Evolutionary conservation across 2,797 vertebrate species (phyloP).

Genomic region (Rhincodon typus): DNA sequence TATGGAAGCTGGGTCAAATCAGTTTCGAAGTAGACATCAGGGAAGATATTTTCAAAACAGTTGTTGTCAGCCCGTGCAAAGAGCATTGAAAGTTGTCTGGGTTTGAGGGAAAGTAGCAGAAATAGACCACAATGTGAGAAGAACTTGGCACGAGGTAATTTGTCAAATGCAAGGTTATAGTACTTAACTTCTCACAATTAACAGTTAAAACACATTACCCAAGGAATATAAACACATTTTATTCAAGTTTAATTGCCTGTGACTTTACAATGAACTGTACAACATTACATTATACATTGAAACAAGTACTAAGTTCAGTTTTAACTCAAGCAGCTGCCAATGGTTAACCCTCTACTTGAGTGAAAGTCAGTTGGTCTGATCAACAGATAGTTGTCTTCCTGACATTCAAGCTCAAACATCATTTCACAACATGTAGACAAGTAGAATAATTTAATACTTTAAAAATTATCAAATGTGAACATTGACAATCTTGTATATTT

Average conservation of each 20-base stretch:
- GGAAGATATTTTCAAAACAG: too few species aligned
- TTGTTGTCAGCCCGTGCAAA: too few species aligned
- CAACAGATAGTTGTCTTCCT: constrained; percentile 5
- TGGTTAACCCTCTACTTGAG: not conserved
- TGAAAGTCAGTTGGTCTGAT: not conserved
- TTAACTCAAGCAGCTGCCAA: not conserved
- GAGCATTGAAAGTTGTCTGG: too few species aligned
- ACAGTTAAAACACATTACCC: not conserved
- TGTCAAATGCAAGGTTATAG: too few species aligned
- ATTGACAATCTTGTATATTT: too few species aligned
- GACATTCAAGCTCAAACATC: not conserved
- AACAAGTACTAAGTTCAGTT: too few species aligned
- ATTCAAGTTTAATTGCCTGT: constrained; percentile 2
- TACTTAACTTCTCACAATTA: not conserved
- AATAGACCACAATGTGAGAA: too few species aligned
- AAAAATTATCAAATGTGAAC: not conserved
- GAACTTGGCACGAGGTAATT: too few species aligned
- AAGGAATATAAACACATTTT: not conserved
- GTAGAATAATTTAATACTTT: not conserved
- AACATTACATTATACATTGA: not conserved
- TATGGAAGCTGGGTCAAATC: too few species aligned
- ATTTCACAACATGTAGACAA: not conserved
- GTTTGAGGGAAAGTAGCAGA: too few species aligned
- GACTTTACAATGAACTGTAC: not conserved
- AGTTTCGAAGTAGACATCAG: too few species aligned